Conservation (phyloP, 2,113 vertebrate species). For the Dromaius novaehollandiae region DNA sequence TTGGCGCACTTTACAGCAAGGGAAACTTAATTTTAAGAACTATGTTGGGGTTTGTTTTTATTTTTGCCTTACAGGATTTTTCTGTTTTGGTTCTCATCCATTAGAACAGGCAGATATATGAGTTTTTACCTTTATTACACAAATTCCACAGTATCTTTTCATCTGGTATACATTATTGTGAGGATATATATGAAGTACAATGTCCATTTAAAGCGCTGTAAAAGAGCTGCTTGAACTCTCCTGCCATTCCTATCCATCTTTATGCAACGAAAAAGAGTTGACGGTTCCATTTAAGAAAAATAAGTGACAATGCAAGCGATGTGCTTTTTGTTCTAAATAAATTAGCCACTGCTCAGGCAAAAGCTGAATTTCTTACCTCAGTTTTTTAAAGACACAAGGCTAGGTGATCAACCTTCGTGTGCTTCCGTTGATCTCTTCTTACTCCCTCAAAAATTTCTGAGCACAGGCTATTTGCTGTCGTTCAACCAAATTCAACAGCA, state of each 20-base stretch:
- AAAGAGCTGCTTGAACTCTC: constrained; percentile 6
- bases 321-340: neutral
- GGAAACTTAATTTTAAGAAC: neutral
- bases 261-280: constrained; percentile 23
- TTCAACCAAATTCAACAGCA: neutral
- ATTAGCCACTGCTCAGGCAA: neutral
- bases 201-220: neutral
- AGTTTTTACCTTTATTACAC: constrained; percentile 40
- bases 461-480: neutral
- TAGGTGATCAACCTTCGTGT: neutral
- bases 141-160: constrained; percentile 44
- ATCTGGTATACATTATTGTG: constrained; percentile 32
- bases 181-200: constrained; percentile 29
- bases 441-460: neutral
- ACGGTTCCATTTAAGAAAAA: neutral
- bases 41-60: neutral
- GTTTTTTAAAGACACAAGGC: neutral
- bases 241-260: neutral
- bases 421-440: neutral
- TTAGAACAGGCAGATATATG: constrained; percentile 10
- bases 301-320: neutral
- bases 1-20: neutral
- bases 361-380: neutral
- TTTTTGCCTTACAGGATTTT: neutral
- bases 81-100: constrained; percentile 11